Evolutionary conservation across 1,140 invertebrate species (phyloP), one percentile per base, ranked within the genome.

Genomic region (Gryllus bimaculatus): DNA sequence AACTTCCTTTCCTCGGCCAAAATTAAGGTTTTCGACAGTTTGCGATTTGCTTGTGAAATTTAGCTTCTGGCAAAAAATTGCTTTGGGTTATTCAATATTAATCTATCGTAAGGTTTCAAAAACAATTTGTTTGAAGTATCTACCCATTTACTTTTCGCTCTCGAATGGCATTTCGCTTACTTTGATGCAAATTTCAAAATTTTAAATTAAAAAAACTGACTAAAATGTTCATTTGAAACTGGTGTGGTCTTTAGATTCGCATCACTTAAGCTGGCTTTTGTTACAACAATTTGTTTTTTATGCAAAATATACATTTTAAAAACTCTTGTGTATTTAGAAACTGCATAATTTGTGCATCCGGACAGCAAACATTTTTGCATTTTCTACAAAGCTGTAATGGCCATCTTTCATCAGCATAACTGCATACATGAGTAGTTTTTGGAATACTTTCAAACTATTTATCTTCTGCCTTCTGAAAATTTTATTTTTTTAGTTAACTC

Each of bases 21-120:
- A 66, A 66, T 66, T 66, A 18, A 66, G 54, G 54, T 66, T 66
- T 66, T 66, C 54, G 54, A 66, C 54, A 66, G 54, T 66, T 66
- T 66, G 54, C 54, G 26, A 39, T 39, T 39, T 39, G 26, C 26
- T 39, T 39, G 26, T 39, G 26, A 39, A 39, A 39, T 39, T 39
- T 39, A 39, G 26, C 26, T 39, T 39, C 26, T 39, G 26, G 26
- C 26, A 39, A 39, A 39, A 39, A 39, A 39, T 39, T 2, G 26
- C 26, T 39, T 39, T 39, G 26, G 26, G 54, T 66, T 66, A 18
- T 66, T 66, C 18, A 66, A 66, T 66, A 66, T 13, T 3, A 66
- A 66, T 66, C 18, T 66, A 66, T 66, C 26, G 26, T 39, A 39
- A 39, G 5, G 26, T 66, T 66, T 13, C 54, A 66, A 66, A 8